A percentile compares a stretch with the other conserved stretches of the same genome.
These are phyloP conservation scores for Apoda limacodes DNA, from an alignment of 2,888 invertebrate species.

Conservation along the genomic window DNA sequence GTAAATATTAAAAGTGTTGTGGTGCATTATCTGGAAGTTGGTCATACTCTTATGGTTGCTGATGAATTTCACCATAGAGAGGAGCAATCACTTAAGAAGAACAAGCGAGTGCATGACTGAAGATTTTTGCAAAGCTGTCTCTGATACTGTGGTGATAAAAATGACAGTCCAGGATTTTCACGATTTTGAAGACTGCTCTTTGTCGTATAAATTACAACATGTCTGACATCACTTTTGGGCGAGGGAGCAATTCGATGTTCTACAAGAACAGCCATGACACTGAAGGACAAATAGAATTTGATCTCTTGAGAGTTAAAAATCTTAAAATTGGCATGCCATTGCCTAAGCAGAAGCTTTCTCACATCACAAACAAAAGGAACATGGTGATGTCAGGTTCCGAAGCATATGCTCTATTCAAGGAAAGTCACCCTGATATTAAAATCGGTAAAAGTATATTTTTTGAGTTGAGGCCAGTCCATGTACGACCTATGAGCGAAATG, in stretches of 20 bases:
- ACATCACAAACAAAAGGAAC: too few species aligned
- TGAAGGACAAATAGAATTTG: slow-evolving; percentile 7
- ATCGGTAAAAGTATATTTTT: too few species aligned
- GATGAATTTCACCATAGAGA: slow-evolving; percentile 29
- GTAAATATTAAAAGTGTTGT: slow-evolving; percentile 13
- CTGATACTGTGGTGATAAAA: slow-evolving; percentile 16
- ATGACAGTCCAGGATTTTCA: slow-evolving; percentile 18
- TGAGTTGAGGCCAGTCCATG: too few species aligned
- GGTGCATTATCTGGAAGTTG: slow-evolving; percentile 15
- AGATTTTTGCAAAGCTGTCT: slow-evolving; percentile 10
- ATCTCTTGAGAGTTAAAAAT: slow-evolving; percentile 10
- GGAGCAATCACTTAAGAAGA: slow-evolving; percentile 23
- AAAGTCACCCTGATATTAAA: too few species aligned
- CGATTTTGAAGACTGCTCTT: slow-evolving; percentile 20
- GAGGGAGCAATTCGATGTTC: slow-evolving; percentile 10
- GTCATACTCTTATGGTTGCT: slow-evolving; percentile 28
- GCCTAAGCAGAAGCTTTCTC: slow-evolving; percentile 11
- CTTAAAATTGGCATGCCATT: slow-evolving; percentile 8
- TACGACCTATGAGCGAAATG: too few species aligned
- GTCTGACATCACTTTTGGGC: slow-evolving; percentile 11
- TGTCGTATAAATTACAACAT: slow-evolving; percentile 19
- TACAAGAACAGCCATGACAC: slow-evolving; percentile 9
- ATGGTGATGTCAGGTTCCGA: too few species aligned
- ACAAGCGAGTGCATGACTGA: slow-evolving; percentile 13
- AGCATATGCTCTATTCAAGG: too few species aligned